Base-by-base conservation (phyloP, 2,113 vertebrate genomes). In the Xiphophorus hellerii region DNA sequence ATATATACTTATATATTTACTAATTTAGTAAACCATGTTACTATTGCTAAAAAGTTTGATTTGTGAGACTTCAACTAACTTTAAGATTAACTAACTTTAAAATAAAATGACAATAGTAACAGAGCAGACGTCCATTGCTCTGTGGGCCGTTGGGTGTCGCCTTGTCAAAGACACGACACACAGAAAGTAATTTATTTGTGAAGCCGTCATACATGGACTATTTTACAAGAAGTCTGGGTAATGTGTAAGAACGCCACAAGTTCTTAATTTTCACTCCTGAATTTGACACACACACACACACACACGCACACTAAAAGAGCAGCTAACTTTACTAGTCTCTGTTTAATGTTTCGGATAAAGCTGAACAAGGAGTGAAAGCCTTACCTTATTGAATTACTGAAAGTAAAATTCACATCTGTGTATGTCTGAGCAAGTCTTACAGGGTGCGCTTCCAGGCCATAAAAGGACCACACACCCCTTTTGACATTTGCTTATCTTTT, bases 101-200 rank as follows among this genome's bases (percentile, higher is more conserved):
- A 44, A 17, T n/a, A 0, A 44, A 17, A 44, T 5, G 3, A 44
- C 42, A 44, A 44, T 14, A 44, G 14, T 44, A 14, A 44, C 28
- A 28, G 28, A 28, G 28, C n/a, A n/a, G n/a, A n/a, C 44, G 65
- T 77, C 79, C 75, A 71, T 65, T 83, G 78, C 78, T 77, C 82
- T 75, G 67, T 67, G 81, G 70, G 77, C 84, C 89, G 48, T 94
- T 84, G 86, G 88, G 83, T 93, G 90, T 88, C 88, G 86, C 90
- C 93, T 84, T 91, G 92, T 93, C 92, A 93, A 72, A 83, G 77
- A 75, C 73, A 73, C 69, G 83, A 84, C 88, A 78, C 88, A 80
- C 64, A 70, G 22, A 29, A 22, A 6, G 3, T 33, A 73, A 81
- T 81, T 73, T 89, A 93, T 92, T 93, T 84, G 78, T 69, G 54